phyloP scores from a whole-genome alignment of 2,113 vertebrate species.

The Paracanthobrama guichenoti region DNA sequence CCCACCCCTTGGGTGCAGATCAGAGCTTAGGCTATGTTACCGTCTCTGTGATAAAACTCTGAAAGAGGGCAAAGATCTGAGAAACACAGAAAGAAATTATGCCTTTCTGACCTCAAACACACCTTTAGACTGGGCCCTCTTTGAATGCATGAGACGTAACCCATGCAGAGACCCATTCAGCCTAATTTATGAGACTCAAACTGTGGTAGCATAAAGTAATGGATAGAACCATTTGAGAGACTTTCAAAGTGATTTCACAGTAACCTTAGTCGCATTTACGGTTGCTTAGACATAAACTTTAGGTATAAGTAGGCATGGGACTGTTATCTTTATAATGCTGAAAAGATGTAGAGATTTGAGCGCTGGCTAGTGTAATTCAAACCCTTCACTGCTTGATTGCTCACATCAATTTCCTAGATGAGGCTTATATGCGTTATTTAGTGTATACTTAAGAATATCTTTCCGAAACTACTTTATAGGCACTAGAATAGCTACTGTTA shows the following conservation, averaged over 20 bases:
- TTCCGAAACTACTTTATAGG: neutral
- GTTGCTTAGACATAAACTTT: slow-evolving; percentile 43
- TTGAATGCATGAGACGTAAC: neutral
- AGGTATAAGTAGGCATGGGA: slow-evolving; percentile 24
- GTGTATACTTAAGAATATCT: neutral
- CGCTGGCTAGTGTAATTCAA: slow-evolving; percentile 40
- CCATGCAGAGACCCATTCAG: neutral
- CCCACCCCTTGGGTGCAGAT: slow-evolving; percentile 7
- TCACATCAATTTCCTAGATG: slow-evolving; percentile 7
- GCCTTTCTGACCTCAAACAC: slow-evolving; percentile 18
- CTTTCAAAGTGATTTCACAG: slow-evolving; percentile 37
- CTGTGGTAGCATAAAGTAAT: slow-evolving; percentile 1
- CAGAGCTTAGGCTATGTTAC: slow-evolving; percentile 39
- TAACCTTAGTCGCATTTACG: slow-evolving; percentile 44
- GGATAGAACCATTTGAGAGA: slow-evolving; percentile 36
- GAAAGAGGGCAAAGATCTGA: slow-evolving; percentile 12
- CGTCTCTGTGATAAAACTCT: slow-evolving; percentile 46
- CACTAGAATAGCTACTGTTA: neutral
- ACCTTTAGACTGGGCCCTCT: neutral
- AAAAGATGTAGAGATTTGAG: slow-evolving; percentile 32
- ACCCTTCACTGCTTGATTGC: slow-evolving; percentile 26
- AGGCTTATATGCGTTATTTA: slow-evolving; percentile 15
- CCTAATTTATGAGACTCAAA: neutral
- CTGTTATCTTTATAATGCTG: slow-evolving; percentile 42
- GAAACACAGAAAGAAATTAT: slow-evolving; percentile 29